Evolutionary conservation across 2,888 invertebrate species (phyloP), one percentile per base, ranked within the genome.

Genomic region (Euproctis similis): DNA sequence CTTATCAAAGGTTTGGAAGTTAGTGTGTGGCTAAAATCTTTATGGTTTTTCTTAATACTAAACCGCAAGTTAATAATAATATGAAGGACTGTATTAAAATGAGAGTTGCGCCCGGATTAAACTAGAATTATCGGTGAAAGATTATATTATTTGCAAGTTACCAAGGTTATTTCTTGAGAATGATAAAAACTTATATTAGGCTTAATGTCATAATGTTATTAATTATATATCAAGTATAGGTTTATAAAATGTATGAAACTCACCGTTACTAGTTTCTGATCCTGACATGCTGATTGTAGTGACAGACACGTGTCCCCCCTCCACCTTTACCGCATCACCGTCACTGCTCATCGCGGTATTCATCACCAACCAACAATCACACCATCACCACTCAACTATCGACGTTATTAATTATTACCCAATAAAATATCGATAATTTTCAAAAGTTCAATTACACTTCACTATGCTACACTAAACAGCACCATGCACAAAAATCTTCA

Each of bases 281-380:
- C 87, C 87, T 23, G 87, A 85, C 70, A 90, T 89, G 66, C 92
- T 92, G 77, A 93, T 93, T 49, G 92, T 91, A 47, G 93, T 93
- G 59, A 93, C 92, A 36, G 93, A 92, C 34, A 93, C 90, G 85
- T 93, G 63, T 57, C 78, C 75, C 46, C 84, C 73, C 67, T 82
- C 86, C 53, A 80, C 74, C 61, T 78, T 80, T 42, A 84, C 76
- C 41, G 84, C 58, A 40, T 85, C 84, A 27, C 76, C 74, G 42
- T 84, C 85, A 49, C 67, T 76, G 55, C 74, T 67, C 68, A 81
- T 82, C 53, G 62, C 66, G 53, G 53, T 50, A 45, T 53, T 71
- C 61, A 64, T 66, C 60, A 54, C 60, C 55, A 39, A 39, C 47
- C 50, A 58, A 53, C 46, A 46, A 53, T 54, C 56, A 52, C 63